Evolutionary conservation across 2,888 invertebrate genomes (phyloP).

Genomic region (Heliconius erato): DNA sequence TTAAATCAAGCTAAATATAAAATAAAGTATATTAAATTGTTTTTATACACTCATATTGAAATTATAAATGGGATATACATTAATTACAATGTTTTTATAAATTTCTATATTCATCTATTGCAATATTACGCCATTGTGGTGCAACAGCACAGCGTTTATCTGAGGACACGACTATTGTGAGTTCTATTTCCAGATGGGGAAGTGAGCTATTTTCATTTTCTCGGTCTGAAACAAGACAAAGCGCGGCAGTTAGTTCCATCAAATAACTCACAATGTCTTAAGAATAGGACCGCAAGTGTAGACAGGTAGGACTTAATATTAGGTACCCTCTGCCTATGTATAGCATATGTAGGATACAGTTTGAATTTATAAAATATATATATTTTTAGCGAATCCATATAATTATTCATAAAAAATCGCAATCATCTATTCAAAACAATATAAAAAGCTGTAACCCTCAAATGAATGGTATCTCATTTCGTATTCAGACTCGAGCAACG

Average conservation of each 20-base stretch:
- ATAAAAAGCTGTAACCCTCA: conserved; percentile 71
- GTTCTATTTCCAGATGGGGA: neutral
- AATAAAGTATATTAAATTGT: no score
- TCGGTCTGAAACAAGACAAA: neutral
- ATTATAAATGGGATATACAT: no score
- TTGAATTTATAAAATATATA: no score
- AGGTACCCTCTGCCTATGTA: neutral
- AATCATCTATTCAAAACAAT: conserved; percentile 55
- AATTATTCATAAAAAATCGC: neutral
- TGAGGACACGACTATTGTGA: neutral
- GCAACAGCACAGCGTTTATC: neutral
- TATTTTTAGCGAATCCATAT: neutral
- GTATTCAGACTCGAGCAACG: conserved; percentile 70
- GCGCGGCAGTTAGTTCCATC: neutral
- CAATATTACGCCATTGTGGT: neutral
- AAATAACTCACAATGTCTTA: neutral
- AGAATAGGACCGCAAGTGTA: neutral
- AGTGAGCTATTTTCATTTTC: neutral
- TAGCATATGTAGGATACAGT: no score
- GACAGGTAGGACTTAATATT: neutral
- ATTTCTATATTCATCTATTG: no score
- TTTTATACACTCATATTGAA: no score
- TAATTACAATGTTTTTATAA: no score
- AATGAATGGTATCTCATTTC: conserved; percentile 75
- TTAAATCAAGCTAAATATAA: no score